These are phyloP conservation scores for Tachina fera DNA, from an alignment of 2,888 invertebrate genomes.

Conservation along the genomic window DNA sequence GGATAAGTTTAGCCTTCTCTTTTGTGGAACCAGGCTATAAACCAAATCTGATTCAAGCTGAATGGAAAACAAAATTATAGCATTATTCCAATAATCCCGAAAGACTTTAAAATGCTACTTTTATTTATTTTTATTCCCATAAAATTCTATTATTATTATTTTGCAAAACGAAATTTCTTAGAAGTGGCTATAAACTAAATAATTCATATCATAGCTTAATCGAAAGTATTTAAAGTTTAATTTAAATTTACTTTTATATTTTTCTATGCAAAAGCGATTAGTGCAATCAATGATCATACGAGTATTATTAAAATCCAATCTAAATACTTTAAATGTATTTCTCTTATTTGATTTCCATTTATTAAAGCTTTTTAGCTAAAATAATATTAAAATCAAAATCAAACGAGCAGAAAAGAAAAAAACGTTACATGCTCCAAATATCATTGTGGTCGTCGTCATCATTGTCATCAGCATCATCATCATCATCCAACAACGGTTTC, in stretches of 20 bases:
- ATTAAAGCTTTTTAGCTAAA: slow-evolving; percentile 5
- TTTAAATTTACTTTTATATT: background rate
- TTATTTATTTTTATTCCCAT: too few species aligned
- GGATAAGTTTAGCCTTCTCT: too few species aligned
- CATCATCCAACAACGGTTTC: background rate
- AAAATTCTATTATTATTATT: too few species aligned
- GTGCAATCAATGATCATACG: slow-evolving; percentile 2
- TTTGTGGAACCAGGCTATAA: too few species aligned
- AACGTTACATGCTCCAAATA: slow-evolving; percentile 50
- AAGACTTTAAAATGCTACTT: too few species aligned
- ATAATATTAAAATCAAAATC: background rate
- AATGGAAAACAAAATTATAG: too few species aligned
- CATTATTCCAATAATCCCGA: too few species aligned
- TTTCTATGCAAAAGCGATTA: slow-evolving; percentile 36
- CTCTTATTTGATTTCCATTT: slow-evolving; percentile 23
- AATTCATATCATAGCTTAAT: background rate
- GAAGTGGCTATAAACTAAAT: too few species aligned
- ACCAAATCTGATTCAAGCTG: too few species aligned
- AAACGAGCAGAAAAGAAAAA: slow-evolving; percentile 22
- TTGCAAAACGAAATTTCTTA: too few species aligned
- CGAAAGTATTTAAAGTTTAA: background rate
- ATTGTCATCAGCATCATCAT: slow-evolving; percentile 1
- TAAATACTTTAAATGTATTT: slow-evolving; percentile 25
- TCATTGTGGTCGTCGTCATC: slow-evolving; percentile 28
- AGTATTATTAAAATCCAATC: slow-evolving; percentile 48